phyloP scores from a whole-genome alignment of 2,888 invertebrate species.

The Incurvaria masculella region DNA sequence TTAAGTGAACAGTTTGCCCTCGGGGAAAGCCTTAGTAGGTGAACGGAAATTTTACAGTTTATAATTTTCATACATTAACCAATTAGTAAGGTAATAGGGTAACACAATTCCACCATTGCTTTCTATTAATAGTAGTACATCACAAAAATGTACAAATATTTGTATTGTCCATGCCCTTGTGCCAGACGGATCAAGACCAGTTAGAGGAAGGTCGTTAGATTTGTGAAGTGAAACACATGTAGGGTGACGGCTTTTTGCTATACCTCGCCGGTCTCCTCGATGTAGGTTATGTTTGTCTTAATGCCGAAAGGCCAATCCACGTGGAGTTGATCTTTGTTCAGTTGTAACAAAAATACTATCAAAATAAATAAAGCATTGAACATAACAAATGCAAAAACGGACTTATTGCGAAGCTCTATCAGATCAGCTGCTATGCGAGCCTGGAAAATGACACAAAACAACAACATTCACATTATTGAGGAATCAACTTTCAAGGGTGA shows the following conservation, averaged over 20 bases:
- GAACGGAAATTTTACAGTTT: not conserved
- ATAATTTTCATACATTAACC: no score
- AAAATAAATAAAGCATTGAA: conserved; percentile 99
- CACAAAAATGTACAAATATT: not conserved
- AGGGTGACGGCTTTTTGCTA: conserved; percentile 43
- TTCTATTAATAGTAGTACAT: conserved; percentile 12
- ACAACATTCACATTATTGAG: conserved; percentile 28
- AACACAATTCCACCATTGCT: not conserved
- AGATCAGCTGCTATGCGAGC: conserved; percentile 87
- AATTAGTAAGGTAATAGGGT: not conserved
- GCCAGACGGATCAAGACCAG: conserved; percentile 51
- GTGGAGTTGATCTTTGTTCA: conserved; percentile 98
- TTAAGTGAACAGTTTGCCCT: no score
- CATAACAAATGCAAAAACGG: conserved; percentile 98
- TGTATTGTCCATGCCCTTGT: conserved; percentile 44
- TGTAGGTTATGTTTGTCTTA: conserved; percentile 91
- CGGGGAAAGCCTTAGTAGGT: no score
- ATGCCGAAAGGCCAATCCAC: conserved; percentile 96
- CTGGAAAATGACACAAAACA: conserved; percentile 62
- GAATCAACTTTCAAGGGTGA: conserved; percentile 56
- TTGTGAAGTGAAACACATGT: conserved; percentile 48
- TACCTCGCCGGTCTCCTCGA: conserved; percentile 92
- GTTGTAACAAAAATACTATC: conserved; percentile 97
- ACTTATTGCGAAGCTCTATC: conserved; percentile 94
- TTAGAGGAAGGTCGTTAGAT: conserved; percentile 55